Percentiles rank a stretch among this genome's conserved stretches.
Evolutionary conservation across 2,113 vertebrate species (phyloP).

Genomic region (Melanerpes aurifrons): DNA sequence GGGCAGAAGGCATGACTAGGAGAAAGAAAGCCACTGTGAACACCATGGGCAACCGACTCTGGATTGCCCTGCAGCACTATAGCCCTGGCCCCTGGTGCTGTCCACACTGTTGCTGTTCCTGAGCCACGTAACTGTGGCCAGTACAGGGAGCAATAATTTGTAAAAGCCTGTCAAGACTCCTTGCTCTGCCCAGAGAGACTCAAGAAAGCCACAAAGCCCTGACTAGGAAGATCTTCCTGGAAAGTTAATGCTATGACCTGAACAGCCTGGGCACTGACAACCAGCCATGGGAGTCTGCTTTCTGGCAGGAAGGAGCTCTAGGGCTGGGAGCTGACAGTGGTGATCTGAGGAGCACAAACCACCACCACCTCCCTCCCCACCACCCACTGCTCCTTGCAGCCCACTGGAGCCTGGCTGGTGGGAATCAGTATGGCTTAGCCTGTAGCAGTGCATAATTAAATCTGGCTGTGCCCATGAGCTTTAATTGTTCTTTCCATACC

Average conservation of each 20-base stretch:
- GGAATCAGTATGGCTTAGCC: not conserved
- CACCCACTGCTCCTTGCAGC: not conserved
- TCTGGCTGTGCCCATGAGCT: not conserved
- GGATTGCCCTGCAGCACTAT: not conserved
- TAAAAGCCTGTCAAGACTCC: not conserved
- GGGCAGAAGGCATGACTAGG: conserved; percentile 86
- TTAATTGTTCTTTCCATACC: not conserved
- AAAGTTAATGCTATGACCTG: not conserved
- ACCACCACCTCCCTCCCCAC: not conserved
- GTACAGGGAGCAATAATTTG: not conserved
- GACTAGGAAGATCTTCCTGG: not conserved
- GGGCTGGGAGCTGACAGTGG: not conserved
- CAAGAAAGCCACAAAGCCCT: not conserved
- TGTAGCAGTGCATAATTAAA: rapidly evolving
- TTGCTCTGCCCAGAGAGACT: not conserved
- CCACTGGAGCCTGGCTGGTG: rapidly evolving
- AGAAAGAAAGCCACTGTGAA: not conserved
- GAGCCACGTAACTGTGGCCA: not conserved
- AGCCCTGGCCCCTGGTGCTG: not conserved
- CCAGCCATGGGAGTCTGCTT: not conserved
- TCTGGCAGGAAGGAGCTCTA: not conserved
- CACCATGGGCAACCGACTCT: rapidly evolving
- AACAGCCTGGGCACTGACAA: not conserved
- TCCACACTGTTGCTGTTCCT: not conserved
- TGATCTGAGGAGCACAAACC: not conserved